phyloP scores from a whole-genome alignment of 2,888 invertebrate genomes.

The Cynaeus angustus region DNA sequence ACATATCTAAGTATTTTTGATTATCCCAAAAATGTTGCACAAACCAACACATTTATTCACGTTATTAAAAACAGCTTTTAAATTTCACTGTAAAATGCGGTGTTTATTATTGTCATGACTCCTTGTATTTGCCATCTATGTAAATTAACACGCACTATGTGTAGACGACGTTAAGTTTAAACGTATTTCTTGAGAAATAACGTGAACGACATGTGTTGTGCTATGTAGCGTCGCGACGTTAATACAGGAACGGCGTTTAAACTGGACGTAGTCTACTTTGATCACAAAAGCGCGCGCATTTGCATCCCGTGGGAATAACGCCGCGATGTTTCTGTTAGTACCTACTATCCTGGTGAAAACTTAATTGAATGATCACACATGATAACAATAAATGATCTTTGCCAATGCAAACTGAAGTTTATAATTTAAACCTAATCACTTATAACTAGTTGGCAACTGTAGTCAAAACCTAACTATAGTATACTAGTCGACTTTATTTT shows the following conservation, averaged over 20 bases:
- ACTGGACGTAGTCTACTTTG: slow-evolving; percentile 59
- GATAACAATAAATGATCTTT: slow-evolving; percentile 43
- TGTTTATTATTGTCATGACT: slow-evolving; percentile 45
- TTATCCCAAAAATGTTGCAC: slow-evolving; percentile 52
- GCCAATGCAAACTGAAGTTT: not conserved
- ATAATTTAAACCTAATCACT: not conserved
- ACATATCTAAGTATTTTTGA: slow-evolving; percentile 57
- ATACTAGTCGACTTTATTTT: too few species aligned
- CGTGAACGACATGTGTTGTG: slow-evolving; percentile 49
- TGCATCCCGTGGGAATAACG: slow-evolving; percentile 63
- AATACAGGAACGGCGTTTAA: slow-evolving; percentile 55
- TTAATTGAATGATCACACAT: slow-evolving; percentile 62
- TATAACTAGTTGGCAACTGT: too few species aligned
- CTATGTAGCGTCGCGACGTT: slow-evolving; percentile 60
- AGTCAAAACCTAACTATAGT: too few species aligned
- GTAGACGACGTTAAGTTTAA: slow-evolving; percentile 11
- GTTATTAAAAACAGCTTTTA: slow-evolving; percentile 36
- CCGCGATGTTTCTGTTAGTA: slow-evolving; percentile 63
- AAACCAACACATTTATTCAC: slow-evolving; percentile 54
- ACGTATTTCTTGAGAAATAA: slow-evolving; percentile 31
- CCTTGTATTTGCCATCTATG: slow-evolving; percentile 20
- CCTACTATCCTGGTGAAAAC: slow-evolving; percentile 61
- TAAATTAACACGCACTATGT: slow-evolving; percentile 29
- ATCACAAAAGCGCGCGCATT: slow-evolving; percentile 67
- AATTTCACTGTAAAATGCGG: slow-evolving; percentile 32